These are phyloP conservation scores for Mormyrus iriodes DNA, from an alignment of 2,113 vertebrate species.

Conservation along the genomic window DNA sequence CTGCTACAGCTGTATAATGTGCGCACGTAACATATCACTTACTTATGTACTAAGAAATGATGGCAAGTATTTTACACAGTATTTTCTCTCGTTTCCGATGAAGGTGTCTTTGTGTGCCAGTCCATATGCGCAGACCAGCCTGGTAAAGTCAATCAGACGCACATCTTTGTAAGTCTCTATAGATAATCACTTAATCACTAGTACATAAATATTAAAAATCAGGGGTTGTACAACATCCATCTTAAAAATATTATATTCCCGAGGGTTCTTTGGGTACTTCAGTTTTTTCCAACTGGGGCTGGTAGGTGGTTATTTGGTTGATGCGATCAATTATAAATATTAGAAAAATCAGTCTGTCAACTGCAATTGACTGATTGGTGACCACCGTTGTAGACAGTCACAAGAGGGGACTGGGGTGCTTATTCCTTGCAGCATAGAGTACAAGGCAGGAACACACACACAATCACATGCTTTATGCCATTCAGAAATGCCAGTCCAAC, in stretches of 20 bases:
- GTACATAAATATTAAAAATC: too few species aligned
- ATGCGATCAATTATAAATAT: background rate
- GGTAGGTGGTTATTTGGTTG: background rate
- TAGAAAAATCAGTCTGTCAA: background rate
- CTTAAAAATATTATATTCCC: too few species aligned
- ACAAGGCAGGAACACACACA: background rate
- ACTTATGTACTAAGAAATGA: background rate
- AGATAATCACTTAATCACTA: background rate
- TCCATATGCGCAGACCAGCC: slow-evolving; percentile 58
- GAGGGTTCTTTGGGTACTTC: too few species aligned
- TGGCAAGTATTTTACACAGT: background rate
- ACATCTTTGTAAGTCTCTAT: slow-evolving; percentile 68
- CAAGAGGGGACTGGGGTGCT: background rate
- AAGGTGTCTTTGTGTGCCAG: slow-evolving; percentile 53
- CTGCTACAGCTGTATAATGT: background rate
- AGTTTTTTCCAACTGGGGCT: background rate
- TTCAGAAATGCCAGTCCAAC: background rate
- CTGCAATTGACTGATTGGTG: background rate
- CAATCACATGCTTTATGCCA: background rate
- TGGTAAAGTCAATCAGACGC: slow-evolving; percentile 50
- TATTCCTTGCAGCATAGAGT: background rate
- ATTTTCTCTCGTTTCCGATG: background rate
- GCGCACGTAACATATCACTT: background rate
- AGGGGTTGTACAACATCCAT: too few species aligned
- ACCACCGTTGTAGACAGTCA: background rate